Percentiles rank a stretch among this genome's conserved stretches.
phyloP scores from a whole-genome alignment of 2,888 invertebrate species.

The Agriotes lineatus region DNA sequence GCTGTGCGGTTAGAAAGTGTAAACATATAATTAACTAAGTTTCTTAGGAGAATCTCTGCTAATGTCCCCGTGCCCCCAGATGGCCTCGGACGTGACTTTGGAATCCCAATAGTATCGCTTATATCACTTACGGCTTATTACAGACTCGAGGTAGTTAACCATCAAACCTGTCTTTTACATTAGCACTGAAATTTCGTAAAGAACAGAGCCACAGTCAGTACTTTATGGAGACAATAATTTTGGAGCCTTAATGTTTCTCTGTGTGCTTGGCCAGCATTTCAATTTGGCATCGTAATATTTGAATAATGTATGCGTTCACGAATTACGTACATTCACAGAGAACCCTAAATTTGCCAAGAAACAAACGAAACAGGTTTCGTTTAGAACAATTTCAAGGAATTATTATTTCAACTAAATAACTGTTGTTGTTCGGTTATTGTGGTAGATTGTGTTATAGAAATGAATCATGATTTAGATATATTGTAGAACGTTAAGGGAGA shows the following conservation, averaged over 20 bases:
- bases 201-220: constrained; percentile 9
- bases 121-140: constrained; percentile 63
- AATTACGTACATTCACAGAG: too few species aligned
- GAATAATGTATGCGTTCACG: too few species aligned
- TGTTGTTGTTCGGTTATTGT: too few species aligned
- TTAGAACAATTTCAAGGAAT: too few species aligned
- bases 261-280: too few species aligned
- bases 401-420: too few species aligned
- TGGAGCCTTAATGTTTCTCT: constrained; percentile 5
- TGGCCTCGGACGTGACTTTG: constrained; percentile 60
- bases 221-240: constrained; percentile 18
- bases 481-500: too few species aligned
- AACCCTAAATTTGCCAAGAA: too few species aligned
- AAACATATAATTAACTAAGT: constrained; percentile 62
- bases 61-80: constrained; percentile 58
- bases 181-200: constrained; percentile 28
- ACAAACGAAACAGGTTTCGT: too few species aligned
- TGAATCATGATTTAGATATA: too few species aligned
- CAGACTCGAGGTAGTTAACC: constrained; percentile 40
- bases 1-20: constrained; percentile 55
- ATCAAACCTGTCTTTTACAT: constrained; percentile 37
- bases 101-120: constrained; percentile 64
- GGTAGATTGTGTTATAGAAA: too few species aligned
- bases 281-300: too few species aligned
- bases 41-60: constrained; percentile 56